Conservation (phyloP, 2,888 invertebrate species). For the Microplitis deprimator region DNA sequence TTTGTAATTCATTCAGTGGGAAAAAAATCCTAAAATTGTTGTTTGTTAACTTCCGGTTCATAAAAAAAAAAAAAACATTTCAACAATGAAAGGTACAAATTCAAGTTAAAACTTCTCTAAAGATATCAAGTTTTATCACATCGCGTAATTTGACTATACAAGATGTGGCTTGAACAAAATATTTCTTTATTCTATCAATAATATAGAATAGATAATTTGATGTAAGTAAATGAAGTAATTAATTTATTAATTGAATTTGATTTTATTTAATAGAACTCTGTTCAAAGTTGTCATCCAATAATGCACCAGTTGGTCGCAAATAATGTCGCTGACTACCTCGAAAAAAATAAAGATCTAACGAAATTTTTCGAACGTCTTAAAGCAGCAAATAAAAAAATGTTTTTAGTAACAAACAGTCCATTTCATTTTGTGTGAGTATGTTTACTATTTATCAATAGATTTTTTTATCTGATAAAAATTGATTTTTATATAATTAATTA, state of each 20-base stretch:
- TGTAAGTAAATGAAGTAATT: no score
- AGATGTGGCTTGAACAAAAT: conserved; percentile 10
- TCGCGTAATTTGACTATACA: background rate
- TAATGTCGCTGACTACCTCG: conserved; percentile 85
- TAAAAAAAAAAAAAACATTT: no score
- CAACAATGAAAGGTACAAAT: no score
- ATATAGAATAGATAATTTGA: background rate
- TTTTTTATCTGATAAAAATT: conserved; percentile 10
- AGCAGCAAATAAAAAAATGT: conserved; percentile 86
- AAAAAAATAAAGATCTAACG: conserved; percentile 81
- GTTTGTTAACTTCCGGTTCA: no score
- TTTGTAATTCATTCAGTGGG: no score
- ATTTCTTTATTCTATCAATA: conserved; percentile 23
- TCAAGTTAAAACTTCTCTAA: no score
- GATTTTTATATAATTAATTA: conserved; percentile 38
- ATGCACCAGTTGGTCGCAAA: conserved; percentile 92
- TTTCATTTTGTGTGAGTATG: conserved; percentile 91
- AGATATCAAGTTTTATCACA: no score
- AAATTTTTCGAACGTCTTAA: conserved; percentile 84
- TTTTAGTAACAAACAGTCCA: conserved; percentile 97
- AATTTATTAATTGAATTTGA: conserved; percentile 9
- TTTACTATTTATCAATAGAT: background rate
- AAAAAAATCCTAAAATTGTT: no score
- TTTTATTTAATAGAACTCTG: conserved; percentile 79
- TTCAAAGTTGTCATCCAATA: conserved; percentile 88